Evolutionary conservation across 2,888 invertebrate species (phyloP).

Genomic region (Steromphala cineraria): DNA sequence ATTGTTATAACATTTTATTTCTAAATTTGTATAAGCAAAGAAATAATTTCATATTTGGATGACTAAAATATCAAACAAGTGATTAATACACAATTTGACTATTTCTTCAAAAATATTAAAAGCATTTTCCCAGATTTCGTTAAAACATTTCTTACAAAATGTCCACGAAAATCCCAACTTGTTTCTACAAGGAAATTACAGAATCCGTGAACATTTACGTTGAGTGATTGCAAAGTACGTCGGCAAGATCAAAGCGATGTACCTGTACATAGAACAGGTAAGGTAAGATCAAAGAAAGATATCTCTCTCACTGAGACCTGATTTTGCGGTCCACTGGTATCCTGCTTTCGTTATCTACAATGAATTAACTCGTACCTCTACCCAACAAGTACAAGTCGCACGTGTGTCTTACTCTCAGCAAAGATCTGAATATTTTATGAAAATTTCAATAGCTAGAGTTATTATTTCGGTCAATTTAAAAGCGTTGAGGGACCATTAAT

Average conservation of each 20-base stretch:
- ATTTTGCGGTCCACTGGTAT: background rate
- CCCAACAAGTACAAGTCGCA: background rate
- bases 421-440: conserved; percentile 8
- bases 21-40: background rate
- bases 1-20: background rate
- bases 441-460: background rate
- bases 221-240: background rate
- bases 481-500: background rate
- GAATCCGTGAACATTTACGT: too few relatives aligned
- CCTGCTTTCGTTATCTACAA: background rate
- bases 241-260: conserved; percentile 12
- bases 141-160: too few relatives aligned
- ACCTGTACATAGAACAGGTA: background rate
- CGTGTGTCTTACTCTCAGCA: background rate
- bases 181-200: too few relatives aligned
- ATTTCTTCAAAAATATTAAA: background rate
- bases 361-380: background rate
- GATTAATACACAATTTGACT: too few relatives aligned
- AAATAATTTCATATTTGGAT: background rate
- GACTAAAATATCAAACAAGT: too few relatives aligned
- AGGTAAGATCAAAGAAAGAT: background rate
- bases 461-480: conserved; percentile 5
- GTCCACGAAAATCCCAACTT: too few relatives aligned
- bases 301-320: background rate
- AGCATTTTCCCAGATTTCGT: background rate